A percentile compares a stretch with the other conserved stretches of the same genome.
phyloP scores from a whole-genome alignment of 92 coral and sea anemone species.

The Palythoa caribaeorum region DNA sequence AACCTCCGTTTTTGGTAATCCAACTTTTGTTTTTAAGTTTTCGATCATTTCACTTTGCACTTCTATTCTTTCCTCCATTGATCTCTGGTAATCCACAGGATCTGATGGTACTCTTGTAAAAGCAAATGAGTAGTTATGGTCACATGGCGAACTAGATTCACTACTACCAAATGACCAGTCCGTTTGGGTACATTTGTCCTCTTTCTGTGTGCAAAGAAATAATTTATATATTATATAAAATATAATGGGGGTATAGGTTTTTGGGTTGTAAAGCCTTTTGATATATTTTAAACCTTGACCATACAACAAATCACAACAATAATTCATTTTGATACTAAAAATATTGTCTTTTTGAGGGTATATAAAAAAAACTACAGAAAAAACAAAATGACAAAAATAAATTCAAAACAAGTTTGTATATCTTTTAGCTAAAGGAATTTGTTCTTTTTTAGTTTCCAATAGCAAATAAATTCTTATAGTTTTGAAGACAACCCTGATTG shows the following conservation, averaged over 20 bases:
- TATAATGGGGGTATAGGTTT: neutral
- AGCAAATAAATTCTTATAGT: neutral
- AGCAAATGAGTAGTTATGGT: too few species aligned
- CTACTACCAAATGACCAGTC: too few species aligned
- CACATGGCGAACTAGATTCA: too few species aligned
- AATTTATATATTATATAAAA: conserved; percentile 2
- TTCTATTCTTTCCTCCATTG: too few species aligned
- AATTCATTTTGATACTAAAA: conserved; percentile 1
- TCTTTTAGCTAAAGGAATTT: conserved; percentile 12
- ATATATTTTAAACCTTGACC: neutral
- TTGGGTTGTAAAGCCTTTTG: conserved; percentile 16
- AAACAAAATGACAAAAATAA: conserved; percentile 10
- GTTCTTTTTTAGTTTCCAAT: neutral
- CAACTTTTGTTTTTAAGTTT: too few species aligned
- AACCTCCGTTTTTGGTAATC: too few species aligned
- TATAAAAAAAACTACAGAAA: conserved; percentile 6
- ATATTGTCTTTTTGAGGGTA: neutral
- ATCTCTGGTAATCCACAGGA: too few species aligned
- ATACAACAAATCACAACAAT: conserved; percentile 15
- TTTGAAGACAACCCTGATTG: neutral
- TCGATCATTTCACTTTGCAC: too few species aligned
- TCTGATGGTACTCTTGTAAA: too few species aligned
- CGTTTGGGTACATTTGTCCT: too few species aligned
- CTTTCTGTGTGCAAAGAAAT: neutral
- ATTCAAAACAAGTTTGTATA: conserved; percentile 1